Evolutionary conservation across 2,888 invertebrate species (phyloP).

Genomic region (Limnephilus marmoratus): DNA sequence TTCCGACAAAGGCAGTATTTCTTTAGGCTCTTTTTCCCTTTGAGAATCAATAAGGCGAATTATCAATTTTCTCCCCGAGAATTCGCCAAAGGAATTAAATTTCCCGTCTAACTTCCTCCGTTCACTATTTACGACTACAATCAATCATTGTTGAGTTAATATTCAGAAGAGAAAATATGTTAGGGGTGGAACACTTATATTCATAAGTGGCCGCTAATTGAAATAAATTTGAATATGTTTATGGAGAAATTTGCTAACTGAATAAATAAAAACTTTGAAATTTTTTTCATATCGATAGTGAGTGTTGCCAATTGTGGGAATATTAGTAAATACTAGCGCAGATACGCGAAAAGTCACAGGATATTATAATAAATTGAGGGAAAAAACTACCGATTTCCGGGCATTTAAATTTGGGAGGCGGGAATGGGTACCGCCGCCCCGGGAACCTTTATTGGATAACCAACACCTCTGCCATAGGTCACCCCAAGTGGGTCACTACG

Average conservation of each 20-base stretch:
- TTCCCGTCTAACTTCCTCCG: neutral
- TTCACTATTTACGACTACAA: neutral
- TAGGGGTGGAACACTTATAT: neutral
- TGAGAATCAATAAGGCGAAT: conserved; percentile 2
- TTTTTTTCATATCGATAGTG: neutral
- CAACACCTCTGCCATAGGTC: no score
- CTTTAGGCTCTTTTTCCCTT: neutral
- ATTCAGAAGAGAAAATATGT: neutral
- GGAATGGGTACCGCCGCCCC: no score
- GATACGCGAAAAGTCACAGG: neutral
- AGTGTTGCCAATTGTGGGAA: neutral
- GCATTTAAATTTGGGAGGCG: no score
- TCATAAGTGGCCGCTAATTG: neutral
- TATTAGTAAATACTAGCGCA: neutral
- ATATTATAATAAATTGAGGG: no score
- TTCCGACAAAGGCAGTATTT: neutral
- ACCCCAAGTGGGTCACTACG: no score
- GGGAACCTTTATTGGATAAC: no score
- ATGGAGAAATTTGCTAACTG: neutral
- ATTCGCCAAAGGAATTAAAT: neutral
- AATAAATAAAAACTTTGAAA: neutral
- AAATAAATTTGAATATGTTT: neutral
- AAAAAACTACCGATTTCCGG: no score
- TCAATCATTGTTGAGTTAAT: conserved; percentile 2
- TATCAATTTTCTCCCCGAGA: conserved; percentile 2